phyloP scores from a whole-genome alignment of 2,113 vertebrate genomes.

The Anoplopoma fimbria region DNA sequence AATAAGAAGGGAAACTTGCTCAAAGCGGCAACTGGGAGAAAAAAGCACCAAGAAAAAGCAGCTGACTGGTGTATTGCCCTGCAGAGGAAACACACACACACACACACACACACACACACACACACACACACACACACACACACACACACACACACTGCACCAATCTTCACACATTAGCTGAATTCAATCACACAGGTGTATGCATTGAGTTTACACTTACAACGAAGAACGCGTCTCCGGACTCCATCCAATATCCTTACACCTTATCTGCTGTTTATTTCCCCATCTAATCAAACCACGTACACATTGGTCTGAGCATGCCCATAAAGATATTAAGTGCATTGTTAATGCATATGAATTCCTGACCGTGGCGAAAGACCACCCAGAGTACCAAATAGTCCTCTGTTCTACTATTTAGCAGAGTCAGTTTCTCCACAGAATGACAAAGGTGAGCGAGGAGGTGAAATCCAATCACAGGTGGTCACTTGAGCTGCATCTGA shows the following conservation, averaged over 20 bases:
- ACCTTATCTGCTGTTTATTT: too few relatives aligned
- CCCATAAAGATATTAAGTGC: neutral
- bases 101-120: neutral
- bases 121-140: neutral
- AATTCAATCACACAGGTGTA: neutral
- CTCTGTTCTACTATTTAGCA: neutral
- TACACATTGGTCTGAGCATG: neutral
- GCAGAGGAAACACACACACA: neutral
- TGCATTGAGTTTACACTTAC: neutral
- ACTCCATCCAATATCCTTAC: neutral
- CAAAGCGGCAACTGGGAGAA: neutral
- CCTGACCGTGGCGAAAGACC: neutral
- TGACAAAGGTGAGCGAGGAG: neutral
- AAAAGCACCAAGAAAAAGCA: neutral
- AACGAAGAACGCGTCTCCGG: neutral
- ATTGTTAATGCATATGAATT: neutral
- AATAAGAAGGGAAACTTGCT: neutral
- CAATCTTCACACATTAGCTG: too few relatives aligned
- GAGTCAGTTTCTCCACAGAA: neutral
- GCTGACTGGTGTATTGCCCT: neutral
- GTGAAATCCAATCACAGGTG: slow-evolving; percentile 38
- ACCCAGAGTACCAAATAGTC: too few relatives aligned
- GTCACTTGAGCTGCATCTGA: slow-evolving; percentile 44
- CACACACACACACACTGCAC: neutral
- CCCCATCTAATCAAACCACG: neutral